phyloP scores from a whole-genome alignment of 2,888 invertebrate species.

The Arctia plantaginis region DNA sequence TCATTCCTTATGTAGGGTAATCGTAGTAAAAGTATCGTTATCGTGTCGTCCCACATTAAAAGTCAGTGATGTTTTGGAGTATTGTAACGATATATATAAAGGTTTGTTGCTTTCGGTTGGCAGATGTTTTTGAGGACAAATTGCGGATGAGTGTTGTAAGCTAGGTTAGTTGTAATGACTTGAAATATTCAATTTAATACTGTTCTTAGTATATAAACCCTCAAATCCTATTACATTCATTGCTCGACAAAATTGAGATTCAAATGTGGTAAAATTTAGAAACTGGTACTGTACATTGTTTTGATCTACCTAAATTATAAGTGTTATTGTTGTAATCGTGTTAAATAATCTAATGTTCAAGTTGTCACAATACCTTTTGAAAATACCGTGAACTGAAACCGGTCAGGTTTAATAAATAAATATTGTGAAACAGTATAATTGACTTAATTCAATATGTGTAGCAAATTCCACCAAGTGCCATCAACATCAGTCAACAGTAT shows the following conservation, averaged over 20 bases:
- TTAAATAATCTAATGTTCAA: too few relatives aligned
- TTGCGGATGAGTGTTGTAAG: slow-evolving; percentile 13
- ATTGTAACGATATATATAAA: slow-evolving; percentile 20
- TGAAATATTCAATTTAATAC: neutral
- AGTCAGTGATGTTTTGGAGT: neutral
- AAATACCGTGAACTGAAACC: too few relatives aligned
- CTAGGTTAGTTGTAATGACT: slow-evolving; percentile 13
- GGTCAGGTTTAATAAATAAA: too few relatives aligned
- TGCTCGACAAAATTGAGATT: neutral
- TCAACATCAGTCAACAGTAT: too few relatives aligned
- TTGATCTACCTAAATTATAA: too few relatives aligned
- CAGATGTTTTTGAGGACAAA: slow-evolving; percentile 17
- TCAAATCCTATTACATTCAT: neutral
- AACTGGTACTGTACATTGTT: too few relatives aligned
- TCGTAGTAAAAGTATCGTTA: neutral
- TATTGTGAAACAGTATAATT: too few relatives aligned
- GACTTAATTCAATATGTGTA: too few relatives aligned
- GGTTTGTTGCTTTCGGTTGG: slow-evolving; percentile 10
- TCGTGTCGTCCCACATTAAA: slow-evolving; percentile 12
- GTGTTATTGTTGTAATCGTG: too few relatives aligned
- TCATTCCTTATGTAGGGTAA: neutral
- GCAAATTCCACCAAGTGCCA: too few relatives aligned
- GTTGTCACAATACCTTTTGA: too few relatives aligned
- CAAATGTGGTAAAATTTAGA: too few relatives aligned
- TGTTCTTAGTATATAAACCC: neutral